Conservation (phyloP, 2,888 invertebrate species). For the Drosophila nigritarsus region DNA sequence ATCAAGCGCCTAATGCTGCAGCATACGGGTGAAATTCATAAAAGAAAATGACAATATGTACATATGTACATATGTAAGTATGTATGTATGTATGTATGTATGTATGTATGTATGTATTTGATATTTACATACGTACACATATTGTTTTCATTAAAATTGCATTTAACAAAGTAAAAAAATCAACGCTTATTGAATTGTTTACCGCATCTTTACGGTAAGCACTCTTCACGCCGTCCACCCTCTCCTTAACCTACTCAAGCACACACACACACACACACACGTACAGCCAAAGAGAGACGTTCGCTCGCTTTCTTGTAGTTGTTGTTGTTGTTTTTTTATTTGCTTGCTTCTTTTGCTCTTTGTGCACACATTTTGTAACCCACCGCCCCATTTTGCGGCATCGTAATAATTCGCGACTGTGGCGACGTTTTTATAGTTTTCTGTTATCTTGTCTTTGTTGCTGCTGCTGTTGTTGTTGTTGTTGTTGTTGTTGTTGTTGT, state of each 20-base stretch:
- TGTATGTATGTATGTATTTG: not conserved
- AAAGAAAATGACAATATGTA: constrained; percentile 22
- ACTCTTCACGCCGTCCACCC: not conserved
- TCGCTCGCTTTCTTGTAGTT: constrained; percentile 1
- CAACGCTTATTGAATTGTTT: constrained; percentile 57
- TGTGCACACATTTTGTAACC: constrained; percentile 65
- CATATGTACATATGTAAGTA: not conserved
- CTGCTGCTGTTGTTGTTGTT: not conserved
- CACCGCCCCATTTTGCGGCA: constrained; percentile 71
- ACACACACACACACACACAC: constrained; percentile 10
- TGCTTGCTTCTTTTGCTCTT: constrained; percentile 27
- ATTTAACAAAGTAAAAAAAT: constrained; percentile 8
- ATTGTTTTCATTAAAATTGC: constrained; percentile 7
- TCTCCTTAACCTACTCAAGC: constrained; percentile 5
- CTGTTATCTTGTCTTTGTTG: constrained; percentile 52
- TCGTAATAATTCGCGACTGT: constrained; percentile 76
- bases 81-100: not conserved
- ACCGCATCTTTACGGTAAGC: constrained; percentile 41
- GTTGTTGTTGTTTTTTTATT: constrained; percentile 3
- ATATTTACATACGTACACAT: not conserved
- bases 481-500: constrained; percentile 18
- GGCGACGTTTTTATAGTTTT: constrained; percentile 78
- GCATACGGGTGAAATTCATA: constrained; percentile 42
- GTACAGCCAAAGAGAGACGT: not conserved
- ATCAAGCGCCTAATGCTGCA: constrained; percentile 35